A percentile compares a stretch with the other conserved stretches of the same genome.
Evolutionary conservation across 1,140 invertebrate genomes (phyloP).

Genomic region (Amyelois transitella): DNA sequence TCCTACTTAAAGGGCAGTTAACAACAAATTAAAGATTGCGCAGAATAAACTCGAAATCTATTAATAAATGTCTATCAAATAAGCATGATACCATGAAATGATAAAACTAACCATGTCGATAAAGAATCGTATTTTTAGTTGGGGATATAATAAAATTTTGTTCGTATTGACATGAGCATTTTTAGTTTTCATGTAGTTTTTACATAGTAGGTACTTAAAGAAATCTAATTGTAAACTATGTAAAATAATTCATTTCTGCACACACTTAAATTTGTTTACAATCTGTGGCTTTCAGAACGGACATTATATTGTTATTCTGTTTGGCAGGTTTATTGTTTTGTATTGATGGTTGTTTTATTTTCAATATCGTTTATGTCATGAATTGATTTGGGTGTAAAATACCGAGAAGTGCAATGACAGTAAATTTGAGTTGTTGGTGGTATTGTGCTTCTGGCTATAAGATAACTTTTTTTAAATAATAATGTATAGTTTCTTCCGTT

Average conservation of each 20-base stretch:
- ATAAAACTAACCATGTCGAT: too few relatives aligned
- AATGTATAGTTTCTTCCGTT: too few relatives aligned
- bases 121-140: too few relatives aligned
- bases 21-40: neutral
- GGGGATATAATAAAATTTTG: too few relatives aligned
- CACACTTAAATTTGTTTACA: neutral
- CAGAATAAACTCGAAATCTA: neutral
- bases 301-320: neutral
- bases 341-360: neutral
- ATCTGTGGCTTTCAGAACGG: neutral
- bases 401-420: neutral
- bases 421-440: neutral
- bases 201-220: too few relatives aligned
- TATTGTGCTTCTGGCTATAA: neutral
- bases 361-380: neutral
- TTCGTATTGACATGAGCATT: too few relatives aligned
- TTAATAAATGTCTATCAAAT: too few relatives aligned
- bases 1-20: neutral
- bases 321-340: neutral
- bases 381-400: neutral
- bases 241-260: too few relatives aligned
- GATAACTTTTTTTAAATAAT: too few relatives aligned
- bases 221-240: too few relatives aligned
- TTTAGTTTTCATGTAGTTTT: too few relatives aligned
- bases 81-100: too few relatives aligned